Conservation (phyloP, 2,888 invertebrate species). For the Dermolepida albohirtum region DNA sequence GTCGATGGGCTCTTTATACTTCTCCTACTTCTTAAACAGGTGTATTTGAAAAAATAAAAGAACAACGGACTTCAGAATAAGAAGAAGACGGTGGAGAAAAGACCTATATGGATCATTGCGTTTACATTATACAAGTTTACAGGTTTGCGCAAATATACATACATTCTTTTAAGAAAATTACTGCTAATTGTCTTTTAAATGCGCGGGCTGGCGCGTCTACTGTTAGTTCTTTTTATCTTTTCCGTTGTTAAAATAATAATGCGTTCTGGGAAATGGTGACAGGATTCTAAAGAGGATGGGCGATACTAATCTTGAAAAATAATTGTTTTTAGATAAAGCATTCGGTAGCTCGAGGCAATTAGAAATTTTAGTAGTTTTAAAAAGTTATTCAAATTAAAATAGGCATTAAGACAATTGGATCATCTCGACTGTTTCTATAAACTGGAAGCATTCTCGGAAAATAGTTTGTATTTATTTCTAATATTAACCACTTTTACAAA, state of each 20-base stretch:
- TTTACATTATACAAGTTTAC: slow-evolving; percentile 12
- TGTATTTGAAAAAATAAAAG: slow-evolving; percentile 1
- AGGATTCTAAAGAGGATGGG: too few relatives aligned
- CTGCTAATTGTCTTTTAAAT: slow-evolving; percentile 32
- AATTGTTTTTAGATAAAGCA: too few relatives aligned
- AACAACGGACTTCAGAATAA: slow-evolving; percentile 3
- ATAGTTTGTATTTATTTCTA: too few relatives aligned
- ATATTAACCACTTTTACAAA: too few relatives aligned
- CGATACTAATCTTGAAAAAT: too few relatives aligned
- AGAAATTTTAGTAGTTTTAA: too few relatives aligned
- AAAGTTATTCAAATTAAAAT: too few relatives aligned
- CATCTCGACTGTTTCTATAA: too few relatives aligned
- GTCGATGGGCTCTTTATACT: slow-evolving; percentile 44
- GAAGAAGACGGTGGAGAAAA: background rate
- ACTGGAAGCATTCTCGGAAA: too few relatives aligned
- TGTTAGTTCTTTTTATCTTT: slow-evolving; percentile 1
- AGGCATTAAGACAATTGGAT: too few relatives aligned
- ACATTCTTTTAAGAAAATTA: slow-evolving; percentile 21
- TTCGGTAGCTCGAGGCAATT: too few relatives aligned
- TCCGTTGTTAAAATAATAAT: background rate
- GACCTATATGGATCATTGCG: slow-evolving; percentile 1
- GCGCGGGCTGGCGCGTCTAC: slow-evolving; percentile 14
- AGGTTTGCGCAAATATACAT: slow-evolving; percentile 20
- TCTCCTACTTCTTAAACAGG: slow-evolving; percentile 40
- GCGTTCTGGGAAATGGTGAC: too few relatives aligned